These are phyloP conservation scores for Chrysomela aeneicollis DNA, from an alignment of 2,888 invertebrate species.

Conservation along the genomic window DNA sequence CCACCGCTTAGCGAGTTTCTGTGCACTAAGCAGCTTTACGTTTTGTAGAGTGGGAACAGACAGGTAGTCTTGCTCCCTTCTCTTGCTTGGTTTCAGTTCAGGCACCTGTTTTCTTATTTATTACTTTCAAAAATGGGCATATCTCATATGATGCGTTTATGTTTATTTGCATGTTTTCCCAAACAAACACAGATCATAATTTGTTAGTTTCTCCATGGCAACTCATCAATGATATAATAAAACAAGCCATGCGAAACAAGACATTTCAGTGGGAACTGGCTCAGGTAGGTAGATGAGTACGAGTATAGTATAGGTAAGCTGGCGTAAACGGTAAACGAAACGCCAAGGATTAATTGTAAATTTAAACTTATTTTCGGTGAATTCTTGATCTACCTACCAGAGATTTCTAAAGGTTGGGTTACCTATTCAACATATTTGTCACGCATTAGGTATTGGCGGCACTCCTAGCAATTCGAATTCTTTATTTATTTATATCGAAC, in stretches of 20 bases:
- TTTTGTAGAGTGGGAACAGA: slow-evolving; percentile 55
- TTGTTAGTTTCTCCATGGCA: slow-evolving; percentile 14
- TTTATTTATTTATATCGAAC: slow-evolving; percentile 20
- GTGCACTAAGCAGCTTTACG: slow-evolving; percentile 44
- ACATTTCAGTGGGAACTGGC: too few species aligned
- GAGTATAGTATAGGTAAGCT: too few species aligned
- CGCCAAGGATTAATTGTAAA: too few species aligned
- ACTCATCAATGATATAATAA: too few species aligned
- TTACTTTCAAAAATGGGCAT: slow-evolving; percentile 24
- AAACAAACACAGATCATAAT: slow-evolving; percentile 12
- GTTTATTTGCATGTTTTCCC: slow-evolving; percentile 2
- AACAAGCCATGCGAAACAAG: not conserved
- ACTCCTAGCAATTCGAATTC: slow-evolving; percentile 30
- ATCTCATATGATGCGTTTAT: slow-evolving; percentile 19
- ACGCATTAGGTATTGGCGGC: slow-evolving; percentile 29
- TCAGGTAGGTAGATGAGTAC: too few species aligned
- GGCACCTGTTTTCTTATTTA: slow-evolving; percentile 32
- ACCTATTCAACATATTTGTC: slow-evolving; percentile 31
- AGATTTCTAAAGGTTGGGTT: too few species aligned
- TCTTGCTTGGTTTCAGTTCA: slow-evolving; percentile 31
- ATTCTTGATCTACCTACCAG: too few species aligned
- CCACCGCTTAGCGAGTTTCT: slow-evolving; percentile 42
- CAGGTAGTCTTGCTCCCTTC: slow-evolving; percentile 41
- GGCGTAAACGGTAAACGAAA: too few species aligned
- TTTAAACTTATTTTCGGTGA: slow-evolving; percentile 12